phyloP scores from a whole-genome alignment of 2,797 vertebrate genomes.

The Darevskia mixta region DNA sequence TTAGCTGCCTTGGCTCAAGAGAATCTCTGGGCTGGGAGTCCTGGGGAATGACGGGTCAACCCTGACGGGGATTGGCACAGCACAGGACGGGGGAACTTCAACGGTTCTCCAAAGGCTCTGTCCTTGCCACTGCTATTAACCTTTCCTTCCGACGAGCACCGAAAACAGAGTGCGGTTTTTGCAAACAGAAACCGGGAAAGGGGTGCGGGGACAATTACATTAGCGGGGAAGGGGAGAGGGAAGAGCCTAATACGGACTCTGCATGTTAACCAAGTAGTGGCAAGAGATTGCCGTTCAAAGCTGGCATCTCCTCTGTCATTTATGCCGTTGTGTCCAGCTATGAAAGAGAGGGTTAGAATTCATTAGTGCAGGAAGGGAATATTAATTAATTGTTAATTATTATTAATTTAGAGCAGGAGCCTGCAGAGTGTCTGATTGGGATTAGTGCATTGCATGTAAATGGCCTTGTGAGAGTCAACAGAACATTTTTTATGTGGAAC shows the following conservation, averaged over 20 bases:
- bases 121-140: background rate
- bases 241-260: background rate
- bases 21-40: conserved; percentile 18
- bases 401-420: conserved; percentile 56
- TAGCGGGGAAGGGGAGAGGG: accelerated
- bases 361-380: conserved; percentile 54
- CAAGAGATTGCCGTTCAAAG: conserved; percentile 26
- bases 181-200: conserved; percentile 23
- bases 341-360: conserved; percentile 55
- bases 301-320: background rate
- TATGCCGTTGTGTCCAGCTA: background rate
- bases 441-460: conserved; percentile 32
- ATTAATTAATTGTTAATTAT: conserved; percentile 70
- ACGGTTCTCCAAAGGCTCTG: conserved; percentile 16
- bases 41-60: conserved; percentile 32
- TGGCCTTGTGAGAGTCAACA: background rate
- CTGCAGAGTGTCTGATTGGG: conserved; percentile 29
- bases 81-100: conserved; percentile 15
- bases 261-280: background rate
- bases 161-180: background rate
- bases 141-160: background rate
- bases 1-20: conserved; percentile 37
- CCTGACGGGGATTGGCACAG: conserved; percentile 35
- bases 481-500: conserved; percentile 15
- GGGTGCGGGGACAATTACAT: background rate